Evolutionary conservation across 2,888 invertebrate genomes (phyloP), one percentile per base, ranked within the genome.

Genomic region (Scrobipalpa atriplicella): DNA sequence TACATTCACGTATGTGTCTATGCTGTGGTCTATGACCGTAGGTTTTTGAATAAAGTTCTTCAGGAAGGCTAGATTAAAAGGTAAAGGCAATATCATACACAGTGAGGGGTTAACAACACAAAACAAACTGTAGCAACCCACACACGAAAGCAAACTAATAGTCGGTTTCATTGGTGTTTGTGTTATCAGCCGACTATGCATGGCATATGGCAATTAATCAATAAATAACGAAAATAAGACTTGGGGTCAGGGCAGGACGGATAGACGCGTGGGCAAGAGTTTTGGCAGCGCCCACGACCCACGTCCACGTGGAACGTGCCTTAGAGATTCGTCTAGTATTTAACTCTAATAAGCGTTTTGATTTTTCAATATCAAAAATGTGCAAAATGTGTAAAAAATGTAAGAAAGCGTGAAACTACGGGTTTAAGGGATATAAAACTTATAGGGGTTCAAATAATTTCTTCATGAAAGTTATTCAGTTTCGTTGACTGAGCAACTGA

Each of bases 181-280:
- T 61, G 41, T 19, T 61, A 61, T 61, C 61, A 41, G 9, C 8
- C 69, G 75, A 70, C 74, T 75, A 72, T 76, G 77, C 76, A 77
- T 71, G 75, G 68, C 71, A 68, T 71, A 77, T 78, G 77, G 77
- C 77, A 79, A 83, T 83, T 78, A 80, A 79, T 82, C 79, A 81
- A 82, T 83, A 81, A 64, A 67, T 67, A 67, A 67, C 54, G 52
- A 10, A 79, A 82, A 77, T 76, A 79, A 77, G 73, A 79, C 51
- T 71, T 72, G 76, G 77, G 78, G 78, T 80, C 78, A 80, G 73
- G 62, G 47, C 62, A 41, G 39, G 1, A 54, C 64, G 19, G 29
- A 6, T 71, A 68, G 73, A 73, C 75, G 89, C 85, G 90, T 90
- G 87, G 90, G 91, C 79, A 85, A 76, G 77, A 72, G 74, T 87